Conservation (phyloP, 2,797 vertebrate species). For the Eleutherodactylus coqui region DNA sequence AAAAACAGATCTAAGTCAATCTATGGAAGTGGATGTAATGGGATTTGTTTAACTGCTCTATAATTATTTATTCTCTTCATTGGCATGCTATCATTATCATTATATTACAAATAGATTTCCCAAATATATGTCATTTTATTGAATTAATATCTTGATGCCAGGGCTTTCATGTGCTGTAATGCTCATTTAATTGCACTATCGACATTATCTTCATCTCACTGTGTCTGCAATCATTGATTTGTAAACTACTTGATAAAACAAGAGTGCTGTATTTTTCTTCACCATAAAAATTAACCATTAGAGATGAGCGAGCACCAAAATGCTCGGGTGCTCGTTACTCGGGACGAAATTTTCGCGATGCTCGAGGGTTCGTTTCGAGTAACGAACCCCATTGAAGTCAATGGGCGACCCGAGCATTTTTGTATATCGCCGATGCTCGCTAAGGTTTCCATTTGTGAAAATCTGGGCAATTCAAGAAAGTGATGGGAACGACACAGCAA, state of each 20-base stretch:
- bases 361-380: no score
- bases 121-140: conserved; percentile 49
- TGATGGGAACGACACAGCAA: no score
- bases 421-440: no score
- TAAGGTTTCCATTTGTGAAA: no score
- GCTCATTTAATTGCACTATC: conserved; percentile 56
- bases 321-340: no score
- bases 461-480: no score
- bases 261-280: conserved; percentile 21
- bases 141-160: conserved; percentile 46
- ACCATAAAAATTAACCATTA: conserved; percentile 5
- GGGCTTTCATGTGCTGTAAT: conserved; percentile 51
- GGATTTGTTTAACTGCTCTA: conserved; percentile 20
- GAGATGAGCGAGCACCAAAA: no score
- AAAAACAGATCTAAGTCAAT: conserved; percentile 25
- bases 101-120: conserved; percentile 54
- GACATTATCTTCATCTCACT: conserved; percentile 43
- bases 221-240: conserved; percentile 45
- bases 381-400: no score
- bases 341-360: no score
- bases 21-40: not conserved
- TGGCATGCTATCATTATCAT: conserved; percentile 52
- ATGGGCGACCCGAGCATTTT: no score
- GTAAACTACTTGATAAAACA: conserved; percentile 34
- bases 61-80: conserved; percentile 33